Evolutionary conservation across 2,888 invertebrate genomes (phyloP).

Genomic region (Liodrosophila aerea): DNA sequence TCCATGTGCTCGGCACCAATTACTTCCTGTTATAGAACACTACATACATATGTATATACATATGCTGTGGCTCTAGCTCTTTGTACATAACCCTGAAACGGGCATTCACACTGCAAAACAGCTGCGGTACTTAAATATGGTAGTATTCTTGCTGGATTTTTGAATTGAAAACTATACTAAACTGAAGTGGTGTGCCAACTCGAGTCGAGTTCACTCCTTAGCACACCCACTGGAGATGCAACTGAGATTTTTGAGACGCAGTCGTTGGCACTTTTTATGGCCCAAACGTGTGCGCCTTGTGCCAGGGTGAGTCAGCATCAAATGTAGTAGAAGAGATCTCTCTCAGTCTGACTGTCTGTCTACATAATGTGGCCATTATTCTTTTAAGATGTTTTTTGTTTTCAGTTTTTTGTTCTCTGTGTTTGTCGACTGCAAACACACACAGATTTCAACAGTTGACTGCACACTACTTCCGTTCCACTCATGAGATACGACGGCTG

Average conservation of each 20-base stretch:
- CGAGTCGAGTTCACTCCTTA: not conserved
- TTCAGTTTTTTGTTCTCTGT: too few relatives aligned
- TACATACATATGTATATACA: too few relatives aligned
- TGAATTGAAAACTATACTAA: too few relatives aligned
- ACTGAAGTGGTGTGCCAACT: too few relatives aligned
- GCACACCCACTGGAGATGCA: constrained; percentile 13
- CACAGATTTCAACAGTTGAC: constrained; percentile 66
- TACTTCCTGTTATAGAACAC: constrained; percentile 55
- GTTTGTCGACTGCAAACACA: constrained; percentile 20
- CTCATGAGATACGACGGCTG: constrained; percentile 23
- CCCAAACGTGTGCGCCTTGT: constrained; percentile 51
- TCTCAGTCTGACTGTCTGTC: not conserved
- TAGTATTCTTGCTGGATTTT: too few relatives aligned
- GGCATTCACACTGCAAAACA: constrained; percentile 53
- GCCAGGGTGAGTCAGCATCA: constrained; percentile 7
- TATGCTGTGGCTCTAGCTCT: constrained; percentile 14
- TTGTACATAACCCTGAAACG: constrained; percentile 55
- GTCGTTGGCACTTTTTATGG: constrained; percentile 43
- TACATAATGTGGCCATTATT: constrained; percentile 54
- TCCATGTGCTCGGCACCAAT: too few relatives aligned
- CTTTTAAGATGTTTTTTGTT: too few relatives aligned
- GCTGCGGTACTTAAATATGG: too few relatives aligned
- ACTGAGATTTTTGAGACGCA: constrained; percentile 6
- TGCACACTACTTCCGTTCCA: constrained; percentile 77
- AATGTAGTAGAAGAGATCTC: not conserved